Percentiles rank a stretch among this genome's conserved stretches.
Evolutionary conservation across 2,113 vertebrate genomes (phyloP).

Genomic region (Trichomycterus rosablanca): DNA sequence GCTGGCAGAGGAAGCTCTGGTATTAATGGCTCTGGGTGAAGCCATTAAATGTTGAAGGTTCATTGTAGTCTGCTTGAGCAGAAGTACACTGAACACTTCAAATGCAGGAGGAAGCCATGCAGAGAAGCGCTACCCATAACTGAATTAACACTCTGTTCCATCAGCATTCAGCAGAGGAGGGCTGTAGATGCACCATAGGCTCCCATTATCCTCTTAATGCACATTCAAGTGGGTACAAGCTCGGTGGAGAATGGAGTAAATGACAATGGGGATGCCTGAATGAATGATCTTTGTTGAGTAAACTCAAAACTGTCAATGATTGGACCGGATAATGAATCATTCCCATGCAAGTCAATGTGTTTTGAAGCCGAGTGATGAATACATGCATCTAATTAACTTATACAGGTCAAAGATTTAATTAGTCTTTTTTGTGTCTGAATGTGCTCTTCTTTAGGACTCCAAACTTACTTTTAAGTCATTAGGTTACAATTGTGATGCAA

Average conservation of each 20-base stretch:
- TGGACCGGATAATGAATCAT: conserved; percentile 34
- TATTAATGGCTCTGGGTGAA: conserved; percentile 63
- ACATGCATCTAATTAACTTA: background rate
- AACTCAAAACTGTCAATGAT: conserved; percentile 39
- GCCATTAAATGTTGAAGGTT: conserved; percentile 68
- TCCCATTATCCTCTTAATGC: conserved; percentile 55
- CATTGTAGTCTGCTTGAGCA: conserved; percentile 56
- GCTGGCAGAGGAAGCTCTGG: conserved; percentile 56
- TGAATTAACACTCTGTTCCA: conserved; percentile 49
- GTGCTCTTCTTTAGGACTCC: background rate
- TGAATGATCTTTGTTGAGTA: conserved; percentile 38
- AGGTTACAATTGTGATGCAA: too few relatives aligned
- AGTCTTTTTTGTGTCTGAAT: background rate
- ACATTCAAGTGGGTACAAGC: conserved; percentile 43
- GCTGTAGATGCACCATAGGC: conserved; percentile 52
- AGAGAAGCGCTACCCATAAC: conserved; percentile 49
- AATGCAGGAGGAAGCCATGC: conserved; percentile 53
- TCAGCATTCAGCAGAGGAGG: conserved; percentile 53
- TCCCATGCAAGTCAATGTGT: background rate
- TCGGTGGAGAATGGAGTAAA: conserved; percentile 47
- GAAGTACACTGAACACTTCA: conserved; percentile 64
- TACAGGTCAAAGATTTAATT: background rate
- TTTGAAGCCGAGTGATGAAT: conserved; percentile 4
- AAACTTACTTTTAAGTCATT: too few relatives aligned
- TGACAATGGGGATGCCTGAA: conserved; percentile 48